phyloP scores from a whole-genome alignment of 2,113 vertebrate genomes.

The Myotis brandtii region DNA sequence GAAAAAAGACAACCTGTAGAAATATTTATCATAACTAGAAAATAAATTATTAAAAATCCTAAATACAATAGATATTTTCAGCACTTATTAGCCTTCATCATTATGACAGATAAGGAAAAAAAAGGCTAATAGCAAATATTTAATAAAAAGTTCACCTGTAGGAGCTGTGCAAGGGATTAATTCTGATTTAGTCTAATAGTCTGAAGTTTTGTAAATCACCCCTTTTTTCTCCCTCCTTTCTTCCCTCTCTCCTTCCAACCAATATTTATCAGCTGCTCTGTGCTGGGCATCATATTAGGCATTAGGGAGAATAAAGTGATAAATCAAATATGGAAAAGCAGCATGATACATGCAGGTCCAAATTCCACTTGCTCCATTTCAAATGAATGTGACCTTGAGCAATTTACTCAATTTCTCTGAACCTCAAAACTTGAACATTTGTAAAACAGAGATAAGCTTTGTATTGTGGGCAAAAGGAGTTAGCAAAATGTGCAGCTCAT shows the following conservation, averaged over 20 bases:
- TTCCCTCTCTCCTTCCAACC: background rate
- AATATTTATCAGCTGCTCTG: background rate
- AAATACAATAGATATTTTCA: background rate
- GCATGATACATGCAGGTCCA: background rate
- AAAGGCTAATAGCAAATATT: background rate
- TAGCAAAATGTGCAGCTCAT: background rate
- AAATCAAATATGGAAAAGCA: background rate
- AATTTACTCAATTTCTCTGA: background rate
- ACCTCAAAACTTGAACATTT: background rate
- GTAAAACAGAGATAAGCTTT: background rate
- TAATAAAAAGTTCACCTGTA: background rate
- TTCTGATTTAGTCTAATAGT: background rate
- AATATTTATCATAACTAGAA: background rate
- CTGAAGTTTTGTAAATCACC: background rate
- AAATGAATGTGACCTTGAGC: background rate
- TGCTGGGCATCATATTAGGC: background rate
- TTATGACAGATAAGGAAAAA: background rate
- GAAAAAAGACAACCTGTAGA: background rate
- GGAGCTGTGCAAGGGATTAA: background rate
- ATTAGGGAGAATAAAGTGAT: background rate
- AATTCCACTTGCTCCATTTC: background rate
- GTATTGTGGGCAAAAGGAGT: background rate
- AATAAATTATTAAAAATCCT: background rate
- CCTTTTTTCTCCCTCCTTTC: background rate
- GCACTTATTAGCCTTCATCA: background rate